Base-by-base conservation (phyloP, 2,797 vertebrate species). In the Eutrigla gurnardus region DNA sequence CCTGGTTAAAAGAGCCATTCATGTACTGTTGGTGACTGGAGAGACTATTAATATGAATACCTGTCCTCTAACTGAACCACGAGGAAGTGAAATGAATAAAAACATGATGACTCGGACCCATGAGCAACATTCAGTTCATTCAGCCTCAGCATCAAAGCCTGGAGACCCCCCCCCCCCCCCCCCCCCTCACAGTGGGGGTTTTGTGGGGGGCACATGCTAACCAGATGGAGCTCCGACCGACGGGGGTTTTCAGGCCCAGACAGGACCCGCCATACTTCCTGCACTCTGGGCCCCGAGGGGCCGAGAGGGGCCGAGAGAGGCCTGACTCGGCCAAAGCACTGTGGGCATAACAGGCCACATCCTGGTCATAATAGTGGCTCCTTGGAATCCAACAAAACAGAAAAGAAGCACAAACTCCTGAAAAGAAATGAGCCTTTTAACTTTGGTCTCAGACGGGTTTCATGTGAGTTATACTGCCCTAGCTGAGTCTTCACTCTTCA, bases 1-100 rank as follows among this genome's bases (percentile, higher is more conserved):
- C 25, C 25, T 25, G 25, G 25, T 73, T 86, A 82, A 89, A 88
- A 78, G 81, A 79, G 67, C 78, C 80, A 89, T 88, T 92, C 80
- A 88, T 85, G 84, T 58, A 42, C 39, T 65, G 67, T 42, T 58
- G 49, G 63, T 69, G 78, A 75, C 73, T 81, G 58, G 66, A 54
- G 25, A 72, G 37, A 76, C 80, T 65, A 82, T 82, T 86, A 58
- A 77, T 79, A 83, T 76, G 25, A 25, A 25, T 25, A 25, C 2
- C 25, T 25, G 25, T 25, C 25, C 25, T 25, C 25, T 25, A 25
- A 25, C 25, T 25, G 25, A 25, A 25, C 25, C 25, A 2, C 37
- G 10, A 63, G 10, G 47, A 72, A 52, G 53, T 54, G 0, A 12
- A 17, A 39, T 7, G 1, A 18, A 65, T 57, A 12, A 43, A 39